Conservation (phyloP, 2,797 vertebrate species). For the Lophius americanus region DNA sequence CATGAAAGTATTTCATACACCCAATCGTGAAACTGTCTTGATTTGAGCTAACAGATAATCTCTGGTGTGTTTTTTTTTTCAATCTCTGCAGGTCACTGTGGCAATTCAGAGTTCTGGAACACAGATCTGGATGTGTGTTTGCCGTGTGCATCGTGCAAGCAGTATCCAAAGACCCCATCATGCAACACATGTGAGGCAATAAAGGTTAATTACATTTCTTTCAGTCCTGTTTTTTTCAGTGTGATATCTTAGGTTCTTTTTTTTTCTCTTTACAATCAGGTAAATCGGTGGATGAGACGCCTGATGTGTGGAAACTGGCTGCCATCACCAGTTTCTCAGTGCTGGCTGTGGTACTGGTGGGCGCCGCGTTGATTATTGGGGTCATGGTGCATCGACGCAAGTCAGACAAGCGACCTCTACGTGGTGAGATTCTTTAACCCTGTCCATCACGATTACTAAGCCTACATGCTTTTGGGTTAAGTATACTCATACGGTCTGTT, state of each 20-base stretch:
- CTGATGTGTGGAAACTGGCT: slow-evolving; percentile 80
- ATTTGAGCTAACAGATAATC: slow-evolving; percentile 6
- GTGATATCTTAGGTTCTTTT: background rate
- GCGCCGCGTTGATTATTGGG: slow-evolving; percentile 80
- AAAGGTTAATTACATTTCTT: background rate
- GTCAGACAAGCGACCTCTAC: slow-evolving; percentile 79
- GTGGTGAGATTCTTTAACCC: slow-evolving; percentile 71
- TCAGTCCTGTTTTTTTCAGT: background rate
- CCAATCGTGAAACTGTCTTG: slow-evolving; percentile 5
- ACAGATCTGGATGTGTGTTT: slow-evolving; percentile 75
- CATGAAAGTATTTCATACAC: slow-evolving; percentile 1
- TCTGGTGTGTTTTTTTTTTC: slow-evolving; percentile 33
- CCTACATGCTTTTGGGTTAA: too few relatives aligned
- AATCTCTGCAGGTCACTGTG: slow-evolving; percentile 64
- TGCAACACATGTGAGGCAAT: slow-evolving; percentile 82
- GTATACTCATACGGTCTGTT: too few relatives aligned
- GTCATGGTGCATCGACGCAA: slow-evolving; percentile 82
- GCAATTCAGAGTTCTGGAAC: slow-evolving; percentile 78
- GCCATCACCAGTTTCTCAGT: slow-evolving; percentile 86
- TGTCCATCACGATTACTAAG: too few relatives aligned
- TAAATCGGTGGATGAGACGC: slow-evolving; percentile 56
- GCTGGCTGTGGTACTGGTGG: slow-evolving; percentile 80
- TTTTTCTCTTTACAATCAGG: slow-evolving; percentile 39
- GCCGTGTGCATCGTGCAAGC: slow-evolving; percentile 76
- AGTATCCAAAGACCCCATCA: slow-evolving; percentile 83